Evolutionary conservation across 2,797 vertebrate species (phyloP), one percentile per base, ranked within the genome.

Genomic region (Gymnothorax reevesii): DNA sequence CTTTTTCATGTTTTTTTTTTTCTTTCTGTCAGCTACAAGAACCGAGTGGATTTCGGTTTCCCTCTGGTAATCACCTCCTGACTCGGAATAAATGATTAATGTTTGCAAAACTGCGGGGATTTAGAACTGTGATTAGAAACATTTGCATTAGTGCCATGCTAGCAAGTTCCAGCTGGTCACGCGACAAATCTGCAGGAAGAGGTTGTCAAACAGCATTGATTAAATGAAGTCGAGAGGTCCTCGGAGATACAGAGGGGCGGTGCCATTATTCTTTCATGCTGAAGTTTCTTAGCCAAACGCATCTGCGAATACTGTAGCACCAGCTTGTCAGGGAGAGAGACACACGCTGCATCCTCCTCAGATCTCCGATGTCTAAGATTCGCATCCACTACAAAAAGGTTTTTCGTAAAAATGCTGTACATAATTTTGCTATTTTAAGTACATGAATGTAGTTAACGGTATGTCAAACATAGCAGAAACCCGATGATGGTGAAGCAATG

Each of bases 61-160:
- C 75, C 75, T 10, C 33, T 77, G 52, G 75, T 77, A 77, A 80
- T 80, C 77, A 80, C 20, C 75, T 54, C n/a, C 77, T 80, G 55
- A 54, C 77, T 80, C 20, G 6, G 52, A 80, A 80, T 80, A 80
- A 80, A 80, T 80, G 49, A 80, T 80, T 79, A 79, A 49, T 54
- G 49, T 79, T 79, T 52, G 7, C 20, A 3, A 79, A 54, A 80
- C 22, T 54, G 52, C 10, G 22, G 77, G 77, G 10, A 80, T 80
- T 80, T 80, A 55, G 20, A n/a, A 55, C 77, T 55, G 49, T 54
- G 52, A 80, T 80, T 80, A 80, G 52, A 52, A 7, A 27, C 22
- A 80, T 80, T 55, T 80, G 77, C 77, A 80, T 80, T 54, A 52
- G 20, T 80, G 52, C 77, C 77, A 10, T 15, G 49, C 20, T 80